Evolutionary conservation across 2,113 vertebrate genomes (phyloP), one percentile per base, ranked within the genome.

Genomic region (Ailuropoda melanoleuca): DNA sequence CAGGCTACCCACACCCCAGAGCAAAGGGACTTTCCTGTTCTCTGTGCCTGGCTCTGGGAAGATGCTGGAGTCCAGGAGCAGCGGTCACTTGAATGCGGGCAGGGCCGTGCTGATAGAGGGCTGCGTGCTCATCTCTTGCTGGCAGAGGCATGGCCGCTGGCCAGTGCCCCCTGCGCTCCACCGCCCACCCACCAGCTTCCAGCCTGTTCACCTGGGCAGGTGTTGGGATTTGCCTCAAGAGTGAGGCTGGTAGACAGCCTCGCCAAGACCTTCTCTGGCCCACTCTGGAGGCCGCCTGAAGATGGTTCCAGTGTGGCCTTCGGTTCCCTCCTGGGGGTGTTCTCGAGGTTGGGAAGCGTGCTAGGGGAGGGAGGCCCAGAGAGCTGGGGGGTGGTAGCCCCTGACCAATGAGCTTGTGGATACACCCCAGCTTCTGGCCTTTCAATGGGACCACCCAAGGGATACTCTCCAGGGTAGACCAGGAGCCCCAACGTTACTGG

Each of bases 1-100:
- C 98, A 98, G 93, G 96, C 95, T 97, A 94, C 97, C 87, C 97
- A 87, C 95, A 97, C 92, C 97, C 98, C 97, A 90, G 91, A 98
- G 97, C 96, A 97, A 95, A 97, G 96, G 84, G 91, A 96, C 48
- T 60, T 82, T 12, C 50, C 64, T 88, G 68, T 97, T 66, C 81
- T 98, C 87, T 92, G 74, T 81, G 88, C 81, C 95, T 82, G 50
- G 75, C 48, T 98, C 56, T 96, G 89, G 68, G 88, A 66, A 95
- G 93, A 92, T 62, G 56, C 88, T 89, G 80, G 75, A 82, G 93
- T 95, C 91, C n/a, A 75, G 55, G 97, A 94, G 37, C 56, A 6
- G 72, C 13, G 31, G 96, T 84, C 97, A 60, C 68, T 88, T 2
- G 21, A 64, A 48, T 1, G 34, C 17, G 18, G 12, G 6, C 50